Evolutionary conservation across 1,140 invertebrate genomes (phyloP).

Genomic region (Drosophila mauritiana): DNA sequence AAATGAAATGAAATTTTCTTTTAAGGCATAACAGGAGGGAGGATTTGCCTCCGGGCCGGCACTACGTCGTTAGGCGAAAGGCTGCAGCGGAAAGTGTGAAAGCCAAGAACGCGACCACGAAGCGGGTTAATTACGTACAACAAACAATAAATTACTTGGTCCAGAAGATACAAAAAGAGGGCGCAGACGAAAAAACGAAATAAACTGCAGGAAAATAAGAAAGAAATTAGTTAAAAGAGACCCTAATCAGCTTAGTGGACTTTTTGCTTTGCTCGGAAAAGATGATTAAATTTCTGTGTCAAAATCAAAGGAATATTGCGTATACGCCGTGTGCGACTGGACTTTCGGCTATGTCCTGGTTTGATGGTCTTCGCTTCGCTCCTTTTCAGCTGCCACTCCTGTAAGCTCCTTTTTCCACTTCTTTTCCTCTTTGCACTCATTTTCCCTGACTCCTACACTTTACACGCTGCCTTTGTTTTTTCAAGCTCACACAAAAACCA

Average conservation of each 20-base stretch:
- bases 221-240: conserved; percentile 47
- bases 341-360: conserved; percentile 16
- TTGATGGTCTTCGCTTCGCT: conserved; percentile 1
- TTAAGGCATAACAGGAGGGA: not conserved
- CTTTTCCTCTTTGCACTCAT: conserved; percentile 59
- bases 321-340: conserved; percentile 71
- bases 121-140: conserved; percentile 77
- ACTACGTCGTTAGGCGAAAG: conserved; percentile 68
- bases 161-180: not conserved
- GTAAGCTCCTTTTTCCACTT: conserved; percentile 47
- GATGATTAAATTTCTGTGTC: conserved; percentile 69
- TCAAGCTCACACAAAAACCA: conserved; percentile 29
- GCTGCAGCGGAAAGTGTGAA: conserved; percentile 56
- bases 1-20: conserved; percentile 62
- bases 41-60: conserved; percentile 17
- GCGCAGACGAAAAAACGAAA: not conserved
- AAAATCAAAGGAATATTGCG: conserved; percentile 70
- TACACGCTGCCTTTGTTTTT: conserved; percentile 48
- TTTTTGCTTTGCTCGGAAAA: conserved; percentile 9
- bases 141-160: conserved; percentile 78
- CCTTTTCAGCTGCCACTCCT: conserved; percentile 49
- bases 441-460: conserved; percentile 53
- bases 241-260: conserved; percentile 73
- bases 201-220: conserved; percentile 7
- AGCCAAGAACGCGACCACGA: conserved; percentile 59